Evolutionary conservation across 1,140 invertebrate species (phyloP), one percentile per base, ranked within the genome.

Genomic region (Zaprionus africanus): DNA sequence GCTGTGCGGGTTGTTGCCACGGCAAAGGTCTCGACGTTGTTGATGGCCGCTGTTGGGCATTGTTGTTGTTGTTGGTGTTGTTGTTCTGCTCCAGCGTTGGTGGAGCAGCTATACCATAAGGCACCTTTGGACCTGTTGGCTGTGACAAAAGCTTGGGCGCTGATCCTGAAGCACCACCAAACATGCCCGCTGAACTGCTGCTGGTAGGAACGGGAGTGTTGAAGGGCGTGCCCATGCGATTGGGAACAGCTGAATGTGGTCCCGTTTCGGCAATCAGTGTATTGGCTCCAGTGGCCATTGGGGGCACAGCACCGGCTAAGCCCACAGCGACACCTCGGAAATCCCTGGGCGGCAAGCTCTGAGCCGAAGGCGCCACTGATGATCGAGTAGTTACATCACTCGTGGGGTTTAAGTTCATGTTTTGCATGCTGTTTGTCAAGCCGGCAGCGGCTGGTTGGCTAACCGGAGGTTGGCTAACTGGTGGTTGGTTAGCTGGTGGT

Each of bases 391-490:
- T 22, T 22, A 31, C 43, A 56, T 81, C 74, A 58, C 91, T 76
- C 26, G 36, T 57, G 22, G 78, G 72, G 61, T 71, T 81, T 13
- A 83, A 26, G 56, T 76, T 86, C 70, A 92, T 70, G 53, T 79
- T 90, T 24, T 92, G 84, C 75, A 92, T 61, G 28, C 59, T 92
- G 26, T 41, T 78, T 3, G 78, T 56, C 70, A 92, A 75, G 19
- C 51, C 82, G 15, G 13, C 22, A 53, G 78, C 46, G 6, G 68
- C 6, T 15, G 53, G 49, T 76, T 51, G 46, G 19, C 19, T 22
- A 5, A 51, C 46, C 46, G 46, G 19, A 1, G 46, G 9, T 49
- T 76, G 61, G 17, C 51, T 36, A 12, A 15, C 38, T 5, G 51
- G n/a, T 59, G 22, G 17, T 46, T 76, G 61, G 15, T 43, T 36